Percentiles rank a stretch among this genome's conserved stretches.
Evolutionary conservation across 2,888 invertebrate species (phyloP).

Genomic region (Caradrina kadenii): DNA sequence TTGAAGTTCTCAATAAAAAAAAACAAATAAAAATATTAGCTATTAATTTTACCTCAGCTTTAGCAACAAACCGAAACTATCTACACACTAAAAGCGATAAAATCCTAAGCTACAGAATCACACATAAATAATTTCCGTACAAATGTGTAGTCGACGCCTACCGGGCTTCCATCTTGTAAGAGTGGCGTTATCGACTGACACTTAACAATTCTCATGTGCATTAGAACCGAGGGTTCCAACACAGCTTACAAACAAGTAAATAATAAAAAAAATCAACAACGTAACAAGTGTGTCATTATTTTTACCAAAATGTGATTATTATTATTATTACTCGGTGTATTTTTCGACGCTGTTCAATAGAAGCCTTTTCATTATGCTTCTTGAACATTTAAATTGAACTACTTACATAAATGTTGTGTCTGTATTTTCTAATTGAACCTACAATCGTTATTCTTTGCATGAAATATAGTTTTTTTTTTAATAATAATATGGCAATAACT

Average conservation of each 20-base stretch:
- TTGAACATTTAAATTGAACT: conserved; percentile 15
- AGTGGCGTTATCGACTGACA: conserved; percentile 52
- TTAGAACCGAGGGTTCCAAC: conserved; percentile 79
- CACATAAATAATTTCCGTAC: conserved; percentile 89
- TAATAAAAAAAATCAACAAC: conserved; percentile 84
- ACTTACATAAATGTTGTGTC: neutral
- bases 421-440: neutral
- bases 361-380: conserved; percentile 8
- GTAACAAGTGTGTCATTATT: conserved; percentile 79
- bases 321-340: conserved; percentile 67
- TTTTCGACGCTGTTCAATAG: conserved; percentile 31
- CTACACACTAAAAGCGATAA: conserved; percentile 82
- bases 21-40: conserved; percentile 41
- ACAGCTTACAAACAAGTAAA: conserved; percentile 84
- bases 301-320: conserved; percentile 67
- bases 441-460: neutral
- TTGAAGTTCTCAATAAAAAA: conserved; percentile 43
- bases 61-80: conserved; percentile 72
- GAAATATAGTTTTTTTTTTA: neutral
- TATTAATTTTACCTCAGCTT: conserved; percentile 60
- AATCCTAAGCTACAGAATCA: conserved; percentile 84
- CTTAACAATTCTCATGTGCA: conserved; percentile 84
- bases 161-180: conserved; percentile 29
- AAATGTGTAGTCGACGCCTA: conserved; percentile 69
- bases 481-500: neutral